Base-by-base conservation (phyloP, 2,797 vertebrate genomes). In the Mycteria americana region DNA sequence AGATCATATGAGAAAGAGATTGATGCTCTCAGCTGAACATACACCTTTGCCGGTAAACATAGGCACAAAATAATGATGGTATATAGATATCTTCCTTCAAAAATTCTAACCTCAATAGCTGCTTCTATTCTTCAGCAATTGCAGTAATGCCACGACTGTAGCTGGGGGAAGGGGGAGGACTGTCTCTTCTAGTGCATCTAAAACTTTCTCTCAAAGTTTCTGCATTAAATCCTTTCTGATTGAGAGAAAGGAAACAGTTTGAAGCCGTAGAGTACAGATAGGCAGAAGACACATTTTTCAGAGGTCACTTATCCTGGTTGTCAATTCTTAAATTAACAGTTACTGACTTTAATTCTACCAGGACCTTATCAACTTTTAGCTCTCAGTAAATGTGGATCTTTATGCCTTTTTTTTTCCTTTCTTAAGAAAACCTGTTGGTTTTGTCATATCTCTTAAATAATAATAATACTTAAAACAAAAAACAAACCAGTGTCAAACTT, bases 321-420 rank as follows among this genome's bases (percentile, higher is more conserved):
- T 56, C 31, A 50, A 65, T 6, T 21, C 74, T 82, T 86, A 96
- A 93, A 96, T 98, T 97, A 96, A 97, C 95, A 96, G 91, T 95
- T 97, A 94, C 91, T 95, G 95, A 98, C 98, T 96, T 95, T 92
- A 88, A 96, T 98, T 98, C 98, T 98, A 97, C 37, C 88, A 96
- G 97, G 97, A 95, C 45, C 96, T 98, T 98, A 98, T 98, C 98
- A 98, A 97, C 95, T 97, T 97, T 96, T 94, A 94, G 85, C 94
- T 98, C 95, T 97, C 97, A 98, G 97, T 98, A 98, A 97, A 96
- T 97, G 70, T 88, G 88, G 60, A 85, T 85, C 80, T 97, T 98
- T 97, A 97, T 95, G 97, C 88, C 74, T 95, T 94, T 85, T 94
- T 84, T 87, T 88, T 83, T 35, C 54, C 84, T 37, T 80, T 95